phyloP scores from a whole-genome alignment of 2,797 vertebrate species.

The Hoplostethus atlanticus region DNA sequence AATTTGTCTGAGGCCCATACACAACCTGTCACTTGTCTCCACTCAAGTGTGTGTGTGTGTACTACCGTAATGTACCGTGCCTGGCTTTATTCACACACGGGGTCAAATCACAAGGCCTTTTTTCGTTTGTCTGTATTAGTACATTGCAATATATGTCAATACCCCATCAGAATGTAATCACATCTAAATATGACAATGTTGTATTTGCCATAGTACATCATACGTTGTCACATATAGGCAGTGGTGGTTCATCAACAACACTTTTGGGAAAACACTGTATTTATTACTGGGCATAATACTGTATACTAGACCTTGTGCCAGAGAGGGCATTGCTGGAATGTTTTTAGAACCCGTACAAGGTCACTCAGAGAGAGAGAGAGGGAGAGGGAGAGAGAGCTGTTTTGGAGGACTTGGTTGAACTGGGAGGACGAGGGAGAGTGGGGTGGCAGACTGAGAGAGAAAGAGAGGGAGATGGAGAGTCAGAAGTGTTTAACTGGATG shows the following conservation, averaged over 20 bases:
- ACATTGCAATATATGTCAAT: slow-evolving; percentile 84
- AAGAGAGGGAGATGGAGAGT: slow-evolving; percentile 5
- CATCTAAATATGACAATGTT: slow-evolving; percentile 50
- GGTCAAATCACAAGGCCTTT: slow-evolving; percentile 39
- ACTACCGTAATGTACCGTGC: slow-evolving; percentile 22
- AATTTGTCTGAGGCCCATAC: slow-evolving; percentile 56
- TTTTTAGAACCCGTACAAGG: slow-evolving; percentile 19
- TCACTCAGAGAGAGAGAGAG: neutral
- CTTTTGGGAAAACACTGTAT: slow-evolving; percentile 37
- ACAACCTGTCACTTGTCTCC: slow-evolving; percentile 49
- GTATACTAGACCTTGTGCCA: slow-evolving; percentile 46
- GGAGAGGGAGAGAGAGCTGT: too few species aligned
- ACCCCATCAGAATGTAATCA: slow-evolving; percentile 72
- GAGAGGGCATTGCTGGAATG: slow-evolving; percentile 11
- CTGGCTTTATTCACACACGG: slow-evolving; percentile 54
- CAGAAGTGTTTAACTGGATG: slow-evolving; percentile 3
- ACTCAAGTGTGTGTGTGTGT: slow-evolving; percentile 57
- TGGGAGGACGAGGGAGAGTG: neutral
- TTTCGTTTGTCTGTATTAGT: slow-evolving; percentile 60
- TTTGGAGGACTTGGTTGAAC: neutral
- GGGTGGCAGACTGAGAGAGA: neutral
- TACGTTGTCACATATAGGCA: slow-evolving; percentile 44
- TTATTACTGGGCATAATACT: slow-evolving; percentile 49
- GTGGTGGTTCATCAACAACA: slow-evolving; percentile 36
- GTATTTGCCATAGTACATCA: neutral